Evolutionary conservation across 2,888 invertebrate species (phyloP), one percentile per base, ranked within the genome.

Genomic region (Boloria selene): DNA sequence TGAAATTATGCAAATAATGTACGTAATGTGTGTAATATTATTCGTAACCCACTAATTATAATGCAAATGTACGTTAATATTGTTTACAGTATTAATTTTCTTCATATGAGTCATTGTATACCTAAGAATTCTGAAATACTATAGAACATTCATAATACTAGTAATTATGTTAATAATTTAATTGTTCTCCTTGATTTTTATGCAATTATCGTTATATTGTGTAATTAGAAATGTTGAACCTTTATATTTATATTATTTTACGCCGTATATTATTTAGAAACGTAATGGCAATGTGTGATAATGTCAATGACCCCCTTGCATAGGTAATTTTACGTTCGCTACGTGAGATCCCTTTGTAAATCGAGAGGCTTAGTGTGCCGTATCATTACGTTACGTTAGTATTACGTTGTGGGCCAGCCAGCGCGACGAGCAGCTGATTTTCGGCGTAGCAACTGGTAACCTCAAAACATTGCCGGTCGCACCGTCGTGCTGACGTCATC

Each of bases 351-450:
- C 52, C 56, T 61, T 65, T 47, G 58, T 53, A 51, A 61, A 59
- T 65, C 58, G 52, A 70, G 64, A 17, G 56, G 53, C 50, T 44
- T 51, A 38, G 31, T 17, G 44, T 54, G 16, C 31, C 45, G 61
- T 63, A 49, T 52, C 70, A 68, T 38, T 52, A 59, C 56, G 59
- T 42, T 72, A 71, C 71, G 60, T 65, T 67, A 51, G 60, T 17
- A 52, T 63, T 72, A 74, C 74, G 75, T 73, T 75, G 69, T 65
- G 56, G 38, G 58, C 55, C 60, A 50, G 50, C 64, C 55, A 69
- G 64, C 59, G 54, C 67, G 58, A 63, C 63, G 72, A 87, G 83
- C 90, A 91, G 90, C 90, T 91, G 90, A 90, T 90, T 88, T 85
- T 87, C 79, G 83, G 84, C 85, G 84, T 87, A 82, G 85, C 83